Conservation (phyloP, 2,797 vertebrate genomes). For the Falco peregrinus region DNA sequence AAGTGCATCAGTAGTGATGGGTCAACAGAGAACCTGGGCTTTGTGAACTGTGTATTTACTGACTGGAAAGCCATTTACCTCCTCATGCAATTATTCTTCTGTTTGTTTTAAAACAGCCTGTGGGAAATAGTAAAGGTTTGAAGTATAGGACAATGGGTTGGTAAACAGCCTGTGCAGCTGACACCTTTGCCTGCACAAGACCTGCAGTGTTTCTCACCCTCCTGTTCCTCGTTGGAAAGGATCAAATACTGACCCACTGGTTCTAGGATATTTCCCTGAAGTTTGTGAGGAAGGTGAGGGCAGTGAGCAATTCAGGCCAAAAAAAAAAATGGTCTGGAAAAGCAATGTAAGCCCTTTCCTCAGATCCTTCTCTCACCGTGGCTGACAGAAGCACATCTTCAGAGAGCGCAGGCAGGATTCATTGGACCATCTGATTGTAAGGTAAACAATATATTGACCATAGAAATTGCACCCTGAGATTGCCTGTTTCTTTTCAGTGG, state of each 20-base stretch:
- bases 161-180: neutral
- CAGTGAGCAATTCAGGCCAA: neutral
- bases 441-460: neutral
- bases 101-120: neutral
- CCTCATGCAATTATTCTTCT: neutral
- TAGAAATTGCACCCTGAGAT: neutral
- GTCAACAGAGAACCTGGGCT: neutral
- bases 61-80: neutral
- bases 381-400: neutral
- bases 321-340: neutral
- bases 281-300: neutral
- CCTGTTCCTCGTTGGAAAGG: neutral
- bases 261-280: neutral
- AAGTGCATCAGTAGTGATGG: rapidly evolving
- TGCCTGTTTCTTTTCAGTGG: neutral
- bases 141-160: neutral
- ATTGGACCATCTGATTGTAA: neutral
- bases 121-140: neutral
- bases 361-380: neutral
- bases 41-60: neutral
- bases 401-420: neutral
- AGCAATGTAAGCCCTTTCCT: neutral
- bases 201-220: neutral
- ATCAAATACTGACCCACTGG: neutral
- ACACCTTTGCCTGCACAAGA: neutral